These are phyloP conservation scores for Arizona elegans DNA, from an alignment of 2,113 vertebrate species.

Conservation along the genomic window DNA sequence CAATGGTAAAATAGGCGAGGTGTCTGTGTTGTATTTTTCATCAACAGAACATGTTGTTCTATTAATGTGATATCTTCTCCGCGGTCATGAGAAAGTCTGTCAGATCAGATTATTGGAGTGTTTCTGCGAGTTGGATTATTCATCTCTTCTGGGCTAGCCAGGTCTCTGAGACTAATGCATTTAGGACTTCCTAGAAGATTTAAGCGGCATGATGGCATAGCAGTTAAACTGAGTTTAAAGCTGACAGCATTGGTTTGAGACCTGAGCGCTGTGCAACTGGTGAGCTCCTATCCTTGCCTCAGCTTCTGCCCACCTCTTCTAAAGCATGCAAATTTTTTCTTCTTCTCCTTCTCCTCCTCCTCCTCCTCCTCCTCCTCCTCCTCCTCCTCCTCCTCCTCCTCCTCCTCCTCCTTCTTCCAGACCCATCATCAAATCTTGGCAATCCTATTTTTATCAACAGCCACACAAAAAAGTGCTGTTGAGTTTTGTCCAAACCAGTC, in stretches of 20 bases:
- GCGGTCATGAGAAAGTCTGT: not conserved
- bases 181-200: not conserved
- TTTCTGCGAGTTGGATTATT: not conserved
- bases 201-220: not conserved
- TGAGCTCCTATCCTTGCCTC: not conserved
- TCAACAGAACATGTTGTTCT: not conserved
- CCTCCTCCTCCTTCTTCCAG: too few species aligned
- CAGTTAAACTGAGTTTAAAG: not conserved
- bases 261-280: not conserved
- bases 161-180: not conserved
- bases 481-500: too few species aligned
- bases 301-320: not conserved
- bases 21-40: constrained; percentile 34
- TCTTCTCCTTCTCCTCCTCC: too few species aligned
- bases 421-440: too few species aligned
- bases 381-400: too few species aligned
- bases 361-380: too few species aligned
- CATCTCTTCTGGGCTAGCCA: not conserved
- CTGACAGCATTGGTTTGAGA: not conserved
- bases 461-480: too few species aligned
- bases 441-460: too few species aligned
- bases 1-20: constrained; percentile 42
- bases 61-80: not conserved
- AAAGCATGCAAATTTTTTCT: too few species aligned
- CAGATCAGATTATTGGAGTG: not conserved